Evolutionary conservation across 2,888 invertebrate species (phyloP).

Genomic region (Sarcophaga subvicina): DNA sequence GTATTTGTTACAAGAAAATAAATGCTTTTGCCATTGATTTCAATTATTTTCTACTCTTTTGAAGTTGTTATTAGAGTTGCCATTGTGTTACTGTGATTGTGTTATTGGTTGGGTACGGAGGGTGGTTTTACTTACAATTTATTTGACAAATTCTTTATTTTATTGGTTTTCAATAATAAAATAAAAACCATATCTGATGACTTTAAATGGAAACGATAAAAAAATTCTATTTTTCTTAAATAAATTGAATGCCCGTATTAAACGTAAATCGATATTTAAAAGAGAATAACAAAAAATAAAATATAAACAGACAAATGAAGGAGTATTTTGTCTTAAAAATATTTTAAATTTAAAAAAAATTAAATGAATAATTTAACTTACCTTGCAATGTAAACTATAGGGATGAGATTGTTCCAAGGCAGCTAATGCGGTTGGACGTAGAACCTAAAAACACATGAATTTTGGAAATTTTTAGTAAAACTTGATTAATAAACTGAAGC

Average conservation of each 20-base stretch:
- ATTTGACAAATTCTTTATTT: constrained; percentile 38
- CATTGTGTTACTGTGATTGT: neutral
- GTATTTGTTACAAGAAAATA: neutral
- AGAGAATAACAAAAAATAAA: too few relatives aligned
- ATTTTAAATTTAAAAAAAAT: too few relatives aligned
- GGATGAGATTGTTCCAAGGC: too few relatives aligned
- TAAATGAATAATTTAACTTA: too few relatives aligned
- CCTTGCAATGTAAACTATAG: too few relatives aligned
- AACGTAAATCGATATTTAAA: too few relatives aligned
- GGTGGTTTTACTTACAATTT: constrained; percentile 17
- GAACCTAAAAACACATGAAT: neutral
- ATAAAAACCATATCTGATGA: neutral
- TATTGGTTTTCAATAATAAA: constrained; percentile 23
- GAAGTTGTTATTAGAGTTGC: neutral
- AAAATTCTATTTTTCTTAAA: neutral
- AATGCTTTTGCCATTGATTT: constrained; percentile 49
- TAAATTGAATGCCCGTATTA: too few relatives aligned
- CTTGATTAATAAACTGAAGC: neutral
- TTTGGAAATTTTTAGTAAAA: neutral
- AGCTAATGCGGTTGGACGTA: too few relatives aligned
- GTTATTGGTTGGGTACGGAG: neutral
- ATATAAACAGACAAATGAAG: too few relatives aligned
- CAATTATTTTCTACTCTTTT: constrained; percentile 18
- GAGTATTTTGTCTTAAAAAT: too few relatives aligned
- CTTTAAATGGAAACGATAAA: neutral